Evolutionary conservation across 2,113 vertebrate species (phyloP), one percentile per base, ranked within the genome.

Genomic region (Toxostoma redivivum): DNA sequence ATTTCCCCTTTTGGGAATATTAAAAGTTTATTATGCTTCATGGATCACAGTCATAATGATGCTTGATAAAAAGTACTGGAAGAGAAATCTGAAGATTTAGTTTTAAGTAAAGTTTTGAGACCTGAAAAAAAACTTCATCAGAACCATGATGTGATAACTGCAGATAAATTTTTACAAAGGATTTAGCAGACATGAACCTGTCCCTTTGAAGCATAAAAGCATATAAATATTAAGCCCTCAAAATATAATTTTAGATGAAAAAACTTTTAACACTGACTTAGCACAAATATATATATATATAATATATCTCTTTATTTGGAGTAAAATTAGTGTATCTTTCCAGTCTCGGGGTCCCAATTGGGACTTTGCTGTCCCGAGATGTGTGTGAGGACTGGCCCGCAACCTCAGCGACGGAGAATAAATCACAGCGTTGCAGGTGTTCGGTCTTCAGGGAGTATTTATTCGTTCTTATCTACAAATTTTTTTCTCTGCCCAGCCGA

Each of bases 71-170:
- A 94, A 74, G 31, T 47, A 70, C 28, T 38, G 51, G 37, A 86
- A 77, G 20, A 50, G 30, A 88, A 96, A 74, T 42, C 14, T 38
- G 53, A 86, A 84, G 16, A 81, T 56, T 78, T 86, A 78, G 54
- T 81, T 86, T 94, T n/a, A 80, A 81, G 40, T 44, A 60, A 94
- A 88, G 42, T 77, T 95, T 93, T 82, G 62, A 90, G 38, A 35
- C 18, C n/a, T 50, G 17, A 64, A 81, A 81, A 84, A 58, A 42
- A 61, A 33, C 17, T 86, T 87, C 5, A 35, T 14, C 37, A 53
- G 33, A 90, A 31, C 11, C 7, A 28, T 64, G 4, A 30, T 20
- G 12, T 76, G 48, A 69, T 13, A 24, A 31, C 27, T 64, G 33
- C 15, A 82, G n/a, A 89, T 25, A 72, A 64, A 7, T 44, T 77